Evolutionary conservation across 2,888 invertebrate species (phyloP).

Genomic region (Tetragonisca angustula): DNA sequence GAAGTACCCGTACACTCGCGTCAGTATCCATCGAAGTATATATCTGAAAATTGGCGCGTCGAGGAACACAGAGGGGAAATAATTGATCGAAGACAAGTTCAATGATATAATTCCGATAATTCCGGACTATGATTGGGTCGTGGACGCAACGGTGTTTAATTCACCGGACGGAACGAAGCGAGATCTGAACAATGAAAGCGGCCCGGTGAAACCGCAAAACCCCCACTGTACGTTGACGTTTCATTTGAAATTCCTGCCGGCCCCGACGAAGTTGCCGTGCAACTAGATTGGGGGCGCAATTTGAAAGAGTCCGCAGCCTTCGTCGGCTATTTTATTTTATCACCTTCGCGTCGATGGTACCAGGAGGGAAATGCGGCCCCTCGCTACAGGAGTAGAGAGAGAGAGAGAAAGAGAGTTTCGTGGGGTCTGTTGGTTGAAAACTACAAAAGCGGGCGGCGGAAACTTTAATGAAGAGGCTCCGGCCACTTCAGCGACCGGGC

Average conservation of each 20-base stretch:
- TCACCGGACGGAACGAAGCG: neutral
- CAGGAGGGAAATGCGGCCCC: constrained; percentile 24
- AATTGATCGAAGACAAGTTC: no score
- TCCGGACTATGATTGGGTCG: neutral
- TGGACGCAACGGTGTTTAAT: constrained; percentile 4
- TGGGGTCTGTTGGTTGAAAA: constrained; percentile 62
- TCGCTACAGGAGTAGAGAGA: no score
- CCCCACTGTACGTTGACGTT: neutral
- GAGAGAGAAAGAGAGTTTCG: constrained; percentile 45
- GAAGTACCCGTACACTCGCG: no score
- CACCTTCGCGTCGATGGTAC: constrained; percentile 24
- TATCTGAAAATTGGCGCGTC: no score
- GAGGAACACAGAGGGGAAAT: no score
- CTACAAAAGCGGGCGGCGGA: constrained; percentile 69
- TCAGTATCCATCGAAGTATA: no score
- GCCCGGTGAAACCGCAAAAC: constrained; percentile 8
- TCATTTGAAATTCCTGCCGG: constrained; percentile 2
- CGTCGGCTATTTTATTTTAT: constrained; percentile 33
- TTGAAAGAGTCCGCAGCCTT: constrained; percentile 11
- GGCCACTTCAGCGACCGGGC: constrained; percentile 23
- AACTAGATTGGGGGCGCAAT: constrained; percentile 1
- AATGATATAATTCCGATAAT: no score
- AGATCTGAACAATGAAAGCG: constrained; percentile 16
- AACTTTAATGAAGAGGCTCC: constrained; percentile 73
- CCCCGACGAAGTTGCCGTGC: neutral